Conservation (phyloP, 2,888 invertebrate species). For the Rhyacophila evoluta region DNA sequence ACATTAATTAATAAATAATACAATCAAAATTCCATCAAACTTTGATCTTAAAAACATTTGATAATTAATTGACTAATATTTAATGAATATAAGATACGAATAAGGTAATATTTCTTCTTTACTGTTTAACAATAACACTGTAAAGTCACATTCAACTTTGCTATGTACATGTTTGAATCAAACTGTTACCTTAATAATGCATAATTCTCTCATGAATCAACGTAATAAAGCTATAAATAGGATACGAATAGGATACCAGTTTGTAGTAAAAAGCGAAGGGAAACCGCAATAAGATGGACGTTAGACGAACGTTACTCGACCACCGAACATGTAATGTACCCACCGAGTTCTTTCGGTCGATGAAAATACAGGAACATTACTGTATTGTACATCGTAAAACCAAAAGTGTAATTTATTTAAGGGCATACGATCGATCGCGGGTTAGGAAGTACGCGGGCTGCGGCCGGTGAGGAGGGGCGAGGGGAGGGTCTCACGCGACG, state of each 20-base stretch:
- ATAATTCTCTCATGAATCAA: not conserved
- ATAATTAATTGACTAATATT: too few relatives aligned
- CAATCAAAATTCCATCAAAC: too few relatives aligned
- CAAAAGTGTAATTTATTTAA: conserved; percentile 52
- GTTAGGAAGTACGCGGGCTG: not conserved
- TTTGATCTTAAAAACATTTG: too few relatives aligned
- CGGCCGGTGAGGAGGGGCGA: not conserved
- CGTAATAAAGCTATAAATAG: not conserved
- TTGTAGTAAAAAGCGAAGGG: not conserved
- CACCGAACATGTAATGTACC: not conserved
- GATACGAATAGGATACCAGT: too few relatives aligned
- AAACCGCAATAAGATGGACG: not conserved
- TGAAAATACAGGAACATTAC: conserved; percentile 39
- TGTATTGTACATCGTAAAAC: conserved; percentile 46
- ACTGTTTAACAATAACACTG: too few relatives aligned
- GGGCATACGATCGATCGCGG: conserved; percentile 48
- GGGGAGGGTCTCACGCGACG: conserved; percentile 9
- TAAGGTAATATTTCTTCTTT: too few relatives aligned
- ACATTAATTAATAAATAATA: too few relatives aligned
- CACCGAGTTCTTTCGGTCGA: conserved; percentile 35
- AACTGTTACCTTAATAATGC: too few relatives aligned
- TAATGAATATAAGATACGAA: too few relatives aligned
- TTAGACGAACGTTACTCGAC: not conserved
- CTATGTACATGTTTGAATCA: too few relatives aligned
- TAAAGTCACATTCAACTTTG: too few relatives aligned